phyloP scores from a whole-genome alignment of 2,888 invertebrate genomes.

The Spodoptera littoralis region DNA sequence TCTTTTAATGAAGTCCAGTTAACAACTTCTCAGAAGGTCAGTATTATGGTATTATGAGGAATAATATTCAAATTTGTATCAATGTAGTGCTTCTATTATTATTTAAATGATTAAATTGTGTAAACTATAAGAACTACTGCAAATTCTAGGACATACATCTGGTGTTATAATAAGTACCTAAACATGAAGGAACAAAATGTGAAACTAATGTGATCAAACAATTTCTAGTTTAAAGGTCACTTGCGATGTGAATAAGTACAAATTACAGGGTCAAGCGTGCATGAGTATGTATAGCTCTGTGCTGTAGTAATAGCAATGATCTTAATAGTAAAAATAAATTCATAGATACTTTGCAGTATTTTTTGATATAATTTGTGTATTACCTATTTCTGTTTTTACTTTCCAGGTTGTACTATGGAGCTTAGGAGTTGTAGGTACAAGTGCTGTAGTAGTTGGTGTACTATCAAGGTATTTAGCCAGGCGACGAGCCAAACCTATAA shows the following conservation, averaged over 20 bases:
- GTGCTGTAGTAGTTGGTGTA: constrained; percentile 94
- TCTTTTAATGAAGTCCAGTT: constrained; percentile 87
- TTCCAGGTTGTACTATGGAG: constrained; percentile 92
- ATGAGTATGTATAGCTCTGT: neutral
- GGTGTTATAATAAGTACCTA: neutral
- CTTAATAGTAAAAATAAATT: neutral
- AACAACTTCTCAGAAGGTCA: constrained; percentile 92
- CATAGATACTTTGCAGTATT: no score
- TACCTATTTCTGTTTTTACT: constrained; percentile 8
- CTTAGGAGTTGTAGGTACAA: constrained; percentile 91
- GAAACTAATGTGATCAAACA: constrained; percentile 3
- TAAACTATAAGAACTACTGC: no score
- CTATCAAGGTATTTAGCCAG: constrained; percentile 94
- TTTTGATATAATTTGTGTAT: no score
- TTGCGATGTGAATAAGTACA: constrained; percentile 1
- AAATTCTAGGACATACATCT: no score
- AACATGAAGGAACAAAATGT: neutral
- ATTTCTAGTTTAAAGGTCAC: constrained; percentile 25
- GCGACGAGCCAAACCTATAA: constrained; percentile 90
- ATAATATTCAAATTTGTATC: constrained; percentile 10
- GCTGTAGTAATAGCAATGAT: neutral
- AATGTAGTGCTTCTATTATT: neutral
- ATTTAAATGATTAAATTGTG: neutral
- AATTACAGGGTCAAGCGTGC: constrained; percentile 1
- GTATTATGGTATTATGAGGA: constrained; percentile 33